Base-by-base conservation (phyloP, 2,888 invertebrate genomes). In the Endotricha flammealis region DNA sequence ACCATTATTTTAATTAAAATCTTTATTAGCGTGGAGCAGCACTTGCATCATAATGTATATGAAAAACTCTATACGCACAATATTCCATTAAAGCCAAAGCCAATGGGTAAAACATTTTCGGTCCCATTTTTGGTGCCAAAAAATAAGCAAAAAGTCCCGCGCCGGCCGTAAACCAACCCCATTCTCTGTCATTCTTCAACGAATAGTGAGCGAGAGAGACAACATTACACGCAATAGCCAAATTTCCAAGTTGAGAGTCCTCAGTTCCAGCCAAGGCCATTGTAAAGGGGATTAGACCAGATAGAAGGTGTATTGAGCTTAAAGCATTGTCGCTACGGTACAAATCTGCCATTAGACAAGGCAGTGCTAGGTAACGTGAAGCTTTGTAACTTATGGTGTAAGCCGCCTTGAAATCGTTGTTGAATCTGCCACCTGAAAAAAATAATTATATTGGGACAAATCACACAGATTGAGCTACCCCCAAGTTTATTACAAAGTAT, bases 291-390 rank as follows among this genome's bases (percentile, higher is more conserved):
- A 83, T 40, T 0, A 79, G 16, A 7, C 82, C 83, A 8, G 81
- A 80, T 7, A 73, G 24, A 7, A 81, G 46, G 33, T 82, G 80
- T 2, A 75, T 1, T 0, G 51, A 22, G 34, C 71, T 62, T 1
- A 82, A 1, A 0, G 37, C 39, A 1, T 58, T 40, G 35, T 80
- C 61, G 0, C 42, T 27, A 0, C 61, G 47, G 30, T 73, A 69
- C 1, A 82, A 39, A 23, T 83, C 83, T 0, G 81, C 82, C 63
- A 71, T 81, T 1, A 83, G 40, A 35, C 80, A 79, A 0, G 83
- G 76, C 9, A 83, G 40, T 0, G 81, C 67, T 9, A 83, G 50
- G 44, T 81, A 80, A 12, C 64, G 59, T 1, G 70, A 45, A 1
- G 82, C 82, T 7, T 55, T 60, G 25, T 57, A 42, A 36, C 77